These are phyloP conservation scores for Coregonus sp. DNA, from an alignment of 2,797 vertebrate genomes.

Conservation along the genomic window DNA sequence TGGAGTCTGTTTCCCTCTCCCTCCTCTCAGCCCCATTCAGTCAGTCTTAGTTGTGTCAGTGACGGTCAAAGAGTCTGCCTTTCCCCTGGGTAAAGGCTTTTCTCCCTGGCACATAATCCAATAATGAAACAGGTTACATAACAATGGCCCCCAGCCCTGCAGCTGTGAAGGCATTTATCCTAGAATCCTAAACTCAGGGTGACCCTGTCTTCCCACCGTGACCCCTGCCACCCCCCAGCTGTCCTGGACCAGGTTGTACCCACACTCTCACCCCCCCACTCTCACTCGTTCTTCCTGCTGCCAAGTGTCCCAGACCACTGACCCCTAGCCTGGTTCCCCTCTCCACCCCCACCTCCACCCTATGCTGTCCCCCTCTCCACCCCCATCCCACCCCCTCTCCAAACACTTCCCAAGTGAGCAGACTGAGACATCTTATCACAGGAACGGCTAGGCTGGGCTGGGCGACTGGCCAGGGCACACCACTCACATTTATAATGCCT, in stretches of 20 bases:
- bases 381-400: conserved; percentile 36
- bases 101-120: conserved; percentile 39
- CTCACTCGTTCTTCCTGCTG: background rate
- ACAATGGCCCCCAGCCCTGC: conserved; percentile 34
- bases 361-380: conserved; percentile 32
- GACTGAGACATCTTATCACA: conserved; percentile 59
- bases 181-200: conserved; percentile 17
- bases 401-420: conserved; percentile 60
- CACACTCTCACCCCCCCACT: conserved; percentile 2
- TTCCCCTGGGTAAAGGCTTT: conserved; percentile 31
- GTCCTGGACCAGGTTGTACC: conserved; percentile 29
- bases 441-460: conserved; percentile 51
- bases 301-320: conserved; percentile 18
- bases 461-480: conserved; percentile 27
- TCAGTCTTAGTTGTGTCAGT: conserved; percentile 34
- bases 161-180: conserved; percentile 37
- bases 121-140: conserved; percentile 57
- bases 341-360: conserved; percentile 31
- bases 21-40: conserved; percentile 23
- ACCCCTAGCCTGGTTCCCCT: background rate
- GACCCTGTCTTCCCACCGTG: conserved; percentile 13
- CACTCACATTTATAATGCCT: conserved; percentile 25
- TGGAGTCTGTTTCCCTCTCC: background rate
- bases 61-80: conserved; percentile 19
- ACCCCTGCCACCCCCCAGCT: conserved; percentile 33